These are phyloP conservation scores for Varecia variegata DNA, from an alignment of 2,797 vertebrate species.

Conservation along the genomic window DNA sequence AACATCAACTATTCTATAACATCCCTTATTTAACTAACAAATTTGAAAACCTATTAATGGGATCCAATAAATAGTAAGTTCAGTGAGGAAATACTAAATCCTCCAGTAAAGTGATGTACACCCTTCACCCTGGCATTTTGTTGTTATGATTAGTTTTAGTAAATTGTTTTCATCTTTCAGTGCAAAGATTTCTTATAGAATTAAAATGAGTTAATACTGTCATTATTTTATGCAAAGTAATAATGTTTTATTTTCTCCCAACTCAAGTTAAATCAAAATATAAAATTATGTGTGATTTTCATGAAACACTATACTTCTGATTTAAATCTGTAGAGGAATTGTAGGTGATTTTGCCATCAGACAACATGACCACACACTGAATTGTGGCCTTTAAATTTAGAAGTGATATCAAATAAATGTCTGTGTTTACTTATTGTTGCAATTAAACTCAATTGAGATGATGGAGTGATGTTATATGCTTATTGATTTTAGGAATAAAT, in stretches of 20 bases:
- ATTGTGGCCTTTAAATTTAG: neutral
- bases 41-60: neutral
- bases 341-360: neutral
- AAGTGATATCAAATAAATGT: neutral
- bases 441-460: neutral
- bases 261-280: neutral
- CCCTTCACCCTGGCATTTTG: neutral
- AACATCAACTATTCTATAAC: neutral
- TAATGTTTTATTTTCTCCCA: neutral
- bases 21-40: neutral
- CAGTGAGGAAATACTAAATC: neutral
- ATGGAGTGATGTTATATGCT: neutral
- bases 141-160: neutral
- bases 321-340: neutral
- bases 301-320: neutral
- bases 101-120: rapidly evolving
- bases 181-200: neutral
- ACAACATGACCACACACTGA: neutral
- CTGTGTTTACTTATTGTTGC: neutral
- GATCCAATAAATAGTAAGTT: neutral
- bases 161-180: neutral
- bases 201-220: neutral
- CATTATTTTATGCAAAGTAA: neutral
- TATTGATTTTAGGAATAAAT: neutral
- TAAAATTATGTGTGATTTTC: neutral